Base-by-base conservation (phyloP, 2,113 vertebrate genomes). In the Carassius carassius region DNA sequence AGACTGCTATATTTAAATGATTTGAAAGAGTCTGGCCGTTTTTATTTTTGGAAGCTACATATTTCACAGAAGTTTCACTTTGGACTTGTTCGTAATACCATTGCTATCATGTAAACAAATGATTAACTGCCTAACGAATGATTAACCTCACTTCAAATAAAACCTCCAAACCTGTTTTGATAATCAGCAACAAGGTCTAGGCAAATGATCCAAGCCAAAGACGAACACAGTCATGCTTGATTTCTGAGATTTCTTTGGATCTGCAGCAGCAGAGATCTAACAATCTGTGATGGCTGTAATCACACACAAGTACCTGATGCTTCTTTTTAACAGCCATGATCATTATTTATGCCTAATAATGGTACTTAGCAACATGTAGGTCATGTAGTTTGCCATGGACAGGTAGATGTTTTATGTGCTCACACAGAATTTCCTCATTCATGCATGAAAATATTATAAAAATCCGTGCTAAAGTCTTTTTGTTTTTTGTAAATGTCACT, bases 141-240 rank as follows among this genome's bases (percentile, higher is more conserved):
- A 84, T 84, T 84, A 77, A 84, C 83, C 62, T 54, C 65, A 47
- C 67, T 74, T 87, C 25, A 84, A 84, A 70, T 63, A 81, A 3
- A 17, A 69, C 19, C 72, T 41, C 37, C 63, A 37, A 77, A 47
- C 47, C 49, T 70, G 37, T 77, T 62, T 29, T 25, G 21, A 76
- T 69, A 44, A 87, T 76, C 78, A 35, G 35, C 70, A 49, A 63
- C 47, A 74, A 49, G 70, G 70, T 74, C 70, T 74, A 74, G 41
- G 37, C 70, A 74, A 74, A 74, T 16, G 12, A 74, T 74, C 70
- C 70, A 74, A 74, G 70, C 21, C 41, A 23, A 25, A 74, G 70
- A 74, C 12, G 1, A 74, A 74, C 13, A 49, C 21, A 7, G 70
- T 23, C 37, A 1, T 47, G 23, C 29, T 62, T 23, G 32, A 14